These are phyloP conservation scores for Sesia bembeciformis DNA, from an alignment of 2,888 invertebrate genomes.

Conservation along the genomic window DNA sequence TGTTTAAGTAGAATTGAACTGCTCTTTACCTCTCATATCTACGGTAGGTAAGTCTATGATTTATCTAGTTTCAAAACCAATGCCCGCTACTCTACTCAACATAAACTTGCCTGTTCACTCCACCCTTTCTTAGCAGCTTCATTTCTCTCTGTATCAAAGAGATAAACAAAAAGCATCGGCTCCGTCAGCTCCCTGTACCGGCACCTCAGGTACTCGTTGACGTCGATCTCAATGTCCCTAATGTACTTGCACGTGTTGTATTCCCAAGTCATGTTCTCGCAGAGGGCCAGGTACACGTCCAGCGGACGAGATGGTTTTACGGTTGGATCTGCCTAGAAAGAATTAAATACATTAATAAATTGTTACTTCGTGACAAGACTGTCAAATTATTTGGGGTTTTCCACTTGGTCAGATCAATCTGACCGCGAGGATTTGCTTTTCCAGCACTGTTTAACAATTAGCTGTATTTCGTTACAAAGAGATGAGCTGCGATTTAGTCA, in stretches of 20 bases:
- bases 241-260: constrained; percentile 72
- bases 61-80: no score
- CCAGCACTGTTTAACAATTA: no score
- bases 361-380: no score
- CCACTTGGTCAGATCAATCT: no score
- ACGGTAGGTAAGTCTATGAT: no score
- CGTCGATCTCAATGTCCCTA: constrained; percentile 53
- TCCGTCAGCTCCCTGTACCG: constrained; percentile 57
- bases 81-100: no score
- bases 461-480: no score
- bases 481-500: no score
- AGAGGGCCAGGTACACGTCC: constrained; percentile 76
- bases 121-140: constrained; percentile 62
- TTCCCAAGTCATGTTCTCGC: constrained; percentile 77
- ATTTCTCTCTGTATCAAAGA: constrained; percentile 73
- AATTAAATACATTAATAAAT: neutral
- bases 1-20: no score
- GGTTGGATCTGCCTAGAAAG: constrained; percentile 74
- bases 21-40: no score
- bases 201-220: constrained; percentile 48
- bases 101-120: constrained; percentile 52
- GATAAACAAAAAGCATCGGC: constrained; percentile 54
- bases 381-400: no score
- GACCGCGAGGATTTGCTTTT: no score
- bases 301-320: constrained; percentile 75